Percentiles rank a stretch among this genome's conserved stretches.
These are phyloP conservation scores for Neoseiulus cucumeris DNA, from an alignment of 1,140 invertebrate species.

Conservation along the genomic window DNA sequence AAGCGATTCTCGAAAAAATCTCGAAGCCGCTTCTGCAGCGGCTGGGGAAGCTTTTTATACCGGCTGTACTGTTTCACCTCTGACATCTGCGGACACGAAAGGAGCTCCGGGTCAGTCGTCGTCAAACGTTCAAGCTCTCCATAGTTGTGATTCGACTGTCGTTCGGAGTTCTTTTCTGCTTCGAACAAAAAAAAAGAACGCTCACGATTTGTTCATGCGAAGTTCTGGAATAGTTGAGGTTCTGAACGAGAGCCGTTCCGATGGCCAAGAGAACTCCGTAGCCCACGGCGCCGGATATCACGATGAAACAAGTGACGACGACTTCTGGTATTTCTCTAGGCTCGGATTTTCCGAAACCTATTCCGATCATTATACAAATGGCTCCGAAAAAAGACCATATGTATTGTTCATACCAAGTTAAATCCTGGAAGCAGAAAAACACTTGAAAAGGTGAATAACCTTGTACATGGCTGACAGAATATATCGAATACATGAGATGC, in stretches of 20 bases:
- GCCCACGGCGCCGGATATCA: not conserved
- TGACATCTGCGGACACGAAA: not conserved
- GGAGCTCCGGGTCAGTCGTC: too few relatives aligned
- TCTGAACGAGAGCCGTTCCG: not conserved
- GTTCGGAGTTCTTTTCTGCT: too few relatives aligned
- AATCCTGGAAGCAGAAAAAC: not conserved
- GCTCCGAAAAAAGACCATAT: constrained; percentile 6
- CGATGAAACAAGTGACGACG: not conserved
- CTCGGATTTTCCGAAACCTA: not conserved
- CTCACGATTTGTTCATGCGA: not conserved
- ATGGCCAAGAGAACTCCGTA: not conserved
- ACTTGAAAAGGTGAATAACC: too few relatives aligned
- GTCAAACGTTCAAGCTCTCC: too few relatives aligned
- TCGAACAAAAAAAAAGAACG: too few relatives aligned
- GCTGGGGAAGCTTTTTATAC: not conserved
- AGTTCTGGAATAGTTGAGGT: not conserved
- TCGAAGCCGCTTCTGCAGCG: not conserved
- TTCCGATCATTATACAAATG: not conserved
- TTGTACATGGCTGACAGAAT: too few relatives aligned
- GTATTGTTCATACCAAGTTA: not conserved
- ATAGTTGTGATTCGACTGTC: too few relatives aligned
- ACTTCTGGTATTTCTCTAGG: not conserved
- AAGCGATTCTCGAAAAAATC: not conserved
- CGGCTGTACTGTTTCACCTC: not conserved
- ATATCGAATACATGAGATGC: too few relatives aligned